Base-by-base conservation (phyloP, 2,113 vertebrate species). In the Strix uralensis region DNA sequence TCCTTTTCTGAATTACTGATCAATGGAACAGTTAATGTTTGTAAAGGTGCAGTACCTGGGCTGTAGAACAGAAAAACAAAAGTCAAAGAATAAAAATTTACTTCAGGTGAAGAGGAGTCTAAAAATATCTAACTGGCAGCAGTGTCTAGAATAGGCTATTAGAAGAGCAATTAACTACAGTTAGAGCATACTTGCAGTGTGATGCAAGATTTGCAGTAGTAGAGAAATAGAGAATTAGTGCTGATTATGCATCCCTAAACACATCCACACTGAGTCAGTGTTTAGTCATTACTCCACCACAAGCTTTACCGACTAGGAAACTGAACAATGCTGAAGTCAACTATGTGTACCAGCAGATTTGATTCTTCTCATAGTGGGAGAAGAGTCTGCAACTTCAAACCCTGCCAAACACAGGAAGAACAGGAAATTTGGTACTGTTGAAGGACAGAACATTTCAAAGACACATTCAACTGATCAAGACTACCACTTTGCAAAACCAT, bases 241-340 rank as follows among this genome's bases (percentile, higher is more conserved):
- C 94, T 90, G 93, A 96, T 90, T 77, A 38, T 62, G 96, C 90
- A 96, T 83, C 74, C 11, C 30, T 92, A 73, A 93, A 80, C 42
- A 85, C 40, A 93, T 61, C 54, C 65, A 63, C 58, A 73, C 81
- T 93, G 92, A 97, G 49, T 95, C 96, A 96, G 49, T 77, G 54
- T 93, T 96, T 62, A 96, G 90, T 96, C 92, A 93, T 66, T 54
- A 90, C 93, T 87, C 66, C 49, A 72, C 65, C 51, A 86, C 54
- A 67, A 46, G 55, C 47, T 92, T 40, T 77, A 44, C 65, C 18
- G n/a, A 14, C 72, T 55, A 26, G 4, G 9, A 44, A 96, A 78
- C 17, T 18, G 61, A 72, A 52, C 40, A 77, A 72, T 46, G 49
- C 30, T 65, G 11, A 77, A 82, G 78, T 66, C 62, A 93, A 62